phyloP scores from a whole-genome alignment of 2,888 invertebrate genomes.

The Gastracanthus pulcherrimus region DNA sequence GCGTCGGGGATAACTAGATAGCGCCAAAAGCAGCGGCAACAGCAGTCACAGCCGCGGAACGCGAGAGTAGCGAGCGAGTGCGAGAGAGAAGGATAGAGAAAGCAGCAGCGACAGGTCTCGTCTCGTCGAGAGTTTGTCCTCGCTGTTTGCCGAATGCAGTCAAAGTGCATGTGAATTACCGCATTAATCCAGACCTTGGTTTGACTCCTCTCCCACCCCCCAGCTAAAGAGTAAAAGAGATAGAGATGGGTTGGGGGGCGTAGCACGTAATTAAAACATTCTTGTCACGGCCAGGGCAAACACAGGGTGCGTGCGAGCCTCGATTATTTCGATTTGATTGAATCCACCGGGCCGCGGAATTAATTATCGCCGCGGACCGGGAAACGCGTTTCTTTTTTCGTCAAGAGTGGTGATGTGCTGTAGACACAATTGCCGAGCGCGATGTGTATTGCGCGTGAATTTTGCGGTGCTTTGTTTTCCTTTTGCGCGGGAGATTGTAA shows the following conservation, averaged over 20 bases:
- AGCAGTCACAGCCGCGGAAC: background rate
- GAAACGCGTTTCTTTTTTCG: background rate
- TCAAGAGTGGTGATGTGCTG: too few species aligned
- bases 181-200: conserved; percentile 68
- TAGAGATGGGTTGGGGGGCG: conserved; percentile 35
- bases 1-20: conserved; percentile 6
- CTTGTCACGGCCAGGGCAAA: conserved; percentile 65
- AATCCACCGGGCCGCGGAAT: conserved; percentile 59
- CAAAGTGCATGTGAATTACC: conserved; percentile 76
- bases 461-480: background rate
- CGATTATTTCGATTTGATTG: conserved; percentile 66
- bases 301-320: conserved; percentile 54
- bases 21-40: background rate
- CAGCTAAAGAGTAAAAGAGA: conserved; percentile 56
- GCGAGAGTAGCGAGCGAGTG: conserved; percentile 19
- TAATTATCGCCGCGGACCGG: conserved; percentile 57
- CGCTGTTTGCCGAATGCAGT: conserved; percentile 71
- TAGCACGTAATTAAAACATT: conserved; percentile 71
- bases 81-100: background rate
- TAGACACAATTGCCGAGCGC: too few species aligned
- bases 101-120: background rate
- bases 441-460: background rate
- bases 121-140: conserved; percentile 69
- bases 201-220: background rate
- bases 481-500: background rate